Evolutionary conservation across 2,113 vertebrate genomes (phyloP).

Genomic region (Oncorhynchus clarkii): DNA sequence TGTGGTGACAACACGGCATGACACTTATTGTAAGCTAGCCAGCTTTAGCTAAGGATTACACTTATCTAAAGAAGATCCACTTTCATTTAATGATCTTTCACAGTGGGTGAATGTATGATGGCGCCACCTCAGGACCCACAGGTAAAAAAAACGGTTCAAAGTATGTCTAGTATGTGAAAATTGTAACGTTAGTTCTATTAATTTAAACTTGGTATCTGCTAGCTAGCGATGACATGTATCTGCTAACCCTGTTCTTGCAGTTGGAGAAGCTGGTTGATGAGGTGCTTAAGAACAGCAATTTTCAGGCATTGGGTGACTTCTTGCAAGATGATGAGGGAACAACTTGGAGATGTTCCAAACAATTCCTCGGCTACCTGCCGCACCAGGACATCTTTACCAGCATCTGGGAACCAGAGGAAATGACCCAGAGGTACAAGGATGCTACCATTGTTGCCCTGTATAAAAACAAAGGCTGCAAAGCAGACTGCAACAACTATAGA

Average conservation of each 20-base stretch:
- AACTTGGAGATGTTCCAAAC: slow-evolving; percentile 80
- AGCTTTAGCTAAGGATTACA: not conserved
- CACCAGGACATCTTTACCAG: no score
- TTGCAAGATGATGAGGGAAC: slow-evolving; percentile 70
- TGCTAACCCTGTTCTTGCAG: slow-evolving; percentile 56
- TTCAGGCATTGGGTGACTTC: slow-evolving; percentile 73
- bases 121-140: slow-evolving; percentile 30
- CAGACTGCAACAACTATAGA: no score
- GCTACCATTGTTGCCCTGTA: no score
- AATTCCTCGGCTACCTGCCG: no score
- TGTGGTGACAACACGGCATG: no score
- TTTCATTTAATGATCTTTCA: not conserved
- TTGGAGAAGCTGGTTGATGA: slow-evolving; percentile 84
- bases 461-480: no score
- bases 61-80: not conserved
- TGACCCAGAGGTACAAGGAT: no score
- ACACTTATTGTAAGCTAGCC: not conserved
- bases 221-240: not conserved
- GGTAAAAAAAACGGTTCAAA: slow-evolving; percentile 40
- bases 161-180: not conserved
- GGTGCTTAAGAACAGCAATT: slow-evolving; percentile 75
- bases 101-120: slow-evolving; percentile 38
- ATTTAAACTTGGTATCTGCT: not conserved
- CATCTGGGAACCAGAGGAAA: no score
- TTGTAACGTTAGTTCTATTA: not conserved